phyloP scores from a whole-genome alignment of 2,888 invertebrate genomes.

The Timandra comae region DNA sequence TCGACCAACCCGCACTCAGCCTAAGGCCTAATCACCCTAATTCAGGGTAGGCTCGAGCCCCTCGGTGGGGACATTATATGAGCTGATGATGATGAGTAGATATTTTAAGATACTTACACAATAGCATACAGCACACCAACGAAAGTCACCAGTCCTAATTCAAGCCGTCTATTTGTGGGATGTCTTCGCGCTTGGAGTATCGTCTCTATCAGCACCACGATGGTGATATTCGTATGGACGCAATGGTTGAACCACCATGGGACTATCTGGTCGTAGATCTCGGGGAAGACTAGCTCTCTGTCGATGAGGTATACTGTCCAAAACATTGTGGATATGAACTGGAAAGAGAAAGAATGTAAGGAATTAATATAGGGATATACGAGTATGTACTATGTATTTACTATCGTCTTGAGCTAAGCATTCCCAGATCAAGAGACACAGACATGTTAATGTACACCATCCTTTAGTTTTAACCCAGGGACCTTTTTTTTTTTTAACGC shows the following conservation, averaged over 20 bases:
- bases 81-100: no score
- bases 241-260: conserved; percentile 78
- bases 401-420: no score
- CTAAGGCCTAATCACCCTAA: no score
- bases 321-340: conserved; percentile 73
- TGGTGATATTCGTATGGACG: conserved; percentile 72
- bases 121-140: conserved; percentile 47
- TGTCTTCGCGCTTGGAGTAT: conserved; percentile 48
- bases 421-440: no score
- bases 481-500: no score
- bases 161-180: conserved; percentile 41
- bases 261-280: conserved; percentile 64
- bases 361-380: no score
- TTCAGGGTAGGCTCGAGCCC: no score
- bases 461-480: no score
- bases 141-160: conserved; percentile 32
- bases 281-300: conserved; percentile 75
- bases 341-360: conserved; percentile 25
- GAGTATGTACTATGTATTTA: no score
- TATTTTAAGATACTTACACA: conserved; percentile 55
- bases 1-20: no score
- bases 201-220: conserved; percentile 66
- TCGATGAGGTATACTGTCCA: conserved; percentile 73
- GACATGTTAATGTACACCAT: no score
- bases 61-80: no score